A percentile compares a stretch with the other conserved stretches of the same genome.
phyloP scores from a whole-genome alignment of 1,140 invertebrate genomes.

The Psix sp. region DNA sequence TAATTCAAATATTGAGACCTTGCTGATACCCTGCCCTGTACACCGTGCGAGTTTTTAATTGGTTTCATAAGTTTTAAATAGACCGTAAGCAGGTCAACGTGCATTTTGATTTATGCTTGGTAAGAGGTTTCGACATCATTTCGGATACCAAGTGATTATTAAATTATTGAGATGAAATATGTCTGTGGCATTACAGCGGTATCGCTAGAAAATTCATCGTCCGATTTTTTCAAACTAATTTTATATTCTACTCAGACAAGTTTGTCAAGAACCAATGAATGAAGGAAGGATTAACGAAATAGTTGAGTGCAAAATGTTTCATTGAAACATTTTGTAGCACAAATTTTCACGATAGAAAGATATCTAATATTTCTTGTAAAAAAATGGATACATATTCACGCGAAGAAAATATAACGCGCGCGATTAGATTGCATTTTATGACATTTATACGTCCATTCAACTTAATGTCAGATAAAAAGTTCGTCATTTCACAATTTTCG shows the following conservation, averaged over 20 bases:
- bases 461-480: conserved; percentile 28
- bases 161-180: too few species aligned
- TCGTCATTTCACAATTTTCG: conserved; percentile 25
- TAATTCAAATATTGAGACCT: conserved; percentile 33
- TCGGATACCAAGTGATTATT: conserved; percentile 3
- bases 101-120: conserved; percentile 29
- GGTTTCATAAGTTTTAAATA: conserved; percentile 39
- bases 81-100: conserved; percentile 42
- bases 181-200: too few species aligned
- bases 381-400: conserved; percentile 7
- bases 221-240: too few species aligned
- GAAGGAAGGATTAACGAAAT: too few species aligned
- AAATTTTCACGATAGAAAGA: background rate
- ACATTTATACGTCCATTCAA: conserved; percentile 22
- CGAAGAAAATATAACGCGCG: conserved; percentile 19
- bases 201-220: too few species aligned
- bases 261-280: too few species aligned
- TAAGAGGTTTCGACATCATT: conserved; percentile 7
- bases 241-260: too few species aligned
- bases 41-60: conserved; percentile 21
- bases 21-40: conserved; percentile 15
- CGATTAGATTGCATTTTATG: conserved; percentile 32
- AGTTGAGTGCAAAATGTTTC: too few species aligned
- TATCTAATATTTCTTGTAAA: background rate
- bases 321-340: too few species aligned